Percentiles rank a stretch among this genome's conserved stretches.
Conservation (phyloP, 2,113 vertebrate species). For the Percina caprodes region DNA sequence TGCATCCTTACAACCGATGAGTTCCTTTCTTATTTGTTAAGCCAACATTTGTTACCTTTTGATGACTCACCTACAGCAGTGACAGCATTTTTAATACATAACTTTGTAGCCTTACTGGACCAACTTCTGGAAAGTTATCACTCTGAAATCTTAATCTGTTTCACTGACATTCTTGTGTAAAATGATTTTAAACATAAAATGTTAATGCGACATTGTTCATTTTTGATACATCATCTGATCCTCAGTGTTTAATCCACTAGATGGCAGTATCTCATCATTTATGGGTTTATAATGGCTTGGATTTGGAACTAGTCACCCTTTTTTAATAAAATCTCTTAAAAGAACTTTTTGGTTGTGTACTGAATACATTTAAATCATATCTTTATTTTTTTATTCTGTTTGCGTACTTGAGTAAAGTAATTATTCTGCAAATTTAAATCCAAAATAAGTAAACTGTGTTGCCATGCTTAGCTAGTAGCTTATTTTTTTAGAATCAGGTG, state of each 20-base stretch:
- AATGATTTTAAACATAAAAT: not conserved
- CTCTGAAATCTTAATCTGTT: not conserved
- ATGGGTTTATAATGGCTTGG: not conserved
- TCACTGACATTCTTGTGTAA: not conserved
- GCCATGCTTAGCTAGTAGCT: not conserved
- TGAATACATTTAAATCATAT: not conserved
- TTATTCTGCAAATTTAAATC: not conserved
- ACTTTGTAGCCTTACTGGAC: not conserved
- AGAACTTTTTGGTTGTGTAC: not conserved
- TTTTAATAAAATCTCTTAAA: slow-evolving; percentile 41
- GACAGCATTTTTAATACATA: not conserved
- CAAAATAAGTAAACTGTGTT: not conserved
- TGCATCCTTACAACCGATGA: slow-evolving; percentile 97
- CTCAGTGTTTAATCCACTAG: slow-evolving; percentile 47
- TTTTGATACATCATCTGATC: not conserved
- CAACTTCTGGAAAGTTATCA: not conserved
- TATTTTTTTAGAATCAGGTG: not conserved
- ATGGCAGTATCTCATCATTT: slow-evolving; percentile 50
- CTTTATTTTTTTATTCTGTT: not conserved
- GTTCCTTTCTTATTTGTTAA: not conserved
- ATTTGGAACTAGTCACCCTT: not conserved
- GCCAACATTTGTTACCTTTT: not conserved
- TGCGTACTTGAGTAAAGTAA: not conserved
- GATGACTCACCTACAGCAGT: not conserved
- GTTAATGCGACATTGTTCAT: not conserved